Base-by-base conservation (phyloP, 2,797 vertebrate genomes). In the Pantherophis vulpinus region DNA sequence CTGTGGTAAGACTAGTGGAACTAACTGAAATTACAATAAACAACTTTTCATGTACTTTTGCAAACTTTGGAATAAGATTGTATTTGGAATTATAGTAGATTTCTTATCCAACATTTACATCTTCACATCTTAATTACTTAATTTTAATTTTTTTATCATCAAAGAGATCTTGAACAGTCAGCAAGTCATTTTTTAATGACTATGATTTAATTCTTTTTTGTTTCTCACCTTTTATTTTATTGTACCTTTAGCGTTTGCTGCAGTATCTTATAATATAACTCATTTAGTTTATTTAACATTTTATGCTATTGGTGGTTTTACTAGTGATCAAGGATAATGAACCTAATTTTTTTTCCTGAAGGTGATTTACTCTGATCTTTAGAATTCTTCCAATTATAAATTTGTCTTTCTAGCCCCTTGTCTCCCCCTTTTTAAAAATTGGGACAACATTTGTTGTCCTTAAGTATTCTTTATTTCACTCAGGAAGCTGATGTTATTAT, bases 141-240 rank as follows among this genome's bases (percentile, higher is more conserved):
- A 90, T 86, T 32, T 66, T n/a, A 66, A 66, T 61, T 61, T 54
- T 74, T 79, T 83, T 89, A 29, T 13, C 11, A 55, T 88, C 25
- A n/a, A 47, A 79, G 56, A 25, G 47, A 51, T 88, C 37, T 88
- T 79, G 86, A 91, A 83, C 20, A 61, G 70, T 18, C 83, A 93
- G 32, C 51, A 70, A 4, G 74, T 89, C 14, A 7, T 61, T 6
- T 90, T 42, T 93, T 90, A 70, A 58, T 90, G 47, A 37, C 37
- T 83, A 79, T 79, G 74, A 79, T 16, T 16, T 37, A 42, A 10
- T 54, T 83, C 63, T 58, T 42, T 6, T 32, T 70, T 90, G 11
- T 51, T 90, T 93, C 51, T 23, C 27, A 86, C 83, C 59, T 63
- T 37, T 14, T 66, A 70, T 42, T 93, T 93, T 93, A 60, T 87